Evolutionary conservation across 2,797 vertebrate genomes (phyloP), one percentile per base, ranked within the genome.

Genomic region (Orestias chungarensis): DNA sequence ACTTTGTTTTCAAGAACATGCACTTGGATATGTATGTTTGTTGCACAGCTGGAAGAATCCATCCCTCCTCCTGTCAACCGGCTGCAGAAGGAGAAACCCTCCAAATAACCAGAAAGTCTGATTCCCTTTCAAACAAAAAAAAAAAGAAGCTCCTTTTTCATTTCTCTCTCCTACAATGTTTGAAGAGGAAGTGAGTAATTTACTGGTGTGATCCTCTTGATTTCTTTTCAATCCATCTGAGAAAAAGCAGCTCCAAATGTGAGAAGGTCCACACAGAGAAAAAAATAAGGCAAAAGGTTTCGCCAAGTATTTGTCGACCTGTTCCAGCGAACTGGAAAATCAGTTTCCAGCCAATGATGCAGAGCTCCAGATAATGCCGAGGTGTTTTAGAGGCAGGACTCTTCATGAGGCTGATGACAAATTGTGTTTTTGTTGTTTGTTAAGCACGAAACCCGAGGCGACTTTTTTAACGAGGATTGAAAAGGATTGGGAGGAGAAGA

Each of bases 241-340:
- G 83, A 86, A 78, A 74, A 76, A 87, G 75, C 87, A 89, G 86
- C 85, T 91, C 84, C 82, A 70, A 86, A 73, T 82, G 81, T 54
- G 20, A 44, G 70, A 43, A 71, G 71, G 73, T 92, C 84, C 82
- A 81, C 90, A 90, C 89, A 88, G 81, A 20, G 20, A 61, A 61
- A 20, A 33, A 61, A 61, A 61, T 11, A 35, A 35, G 33, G 33
- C 38, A 62, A 40, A 62, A 79, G 75, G 86, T 75, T 81, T 80
- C 85, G 87, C 90, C 72, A 89, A 91, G 86, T 89, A 89, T 94
- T 92, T 94, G 92, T 93, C 87, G 91, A 91, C 85, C 87, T 81
- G 86, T 88, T 81, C 87, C 91, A 91, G 73, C 90, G 91, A 93
- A 92, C 89, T 95, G 93, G 92, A 95, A 95, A 95, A 96, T 90